Evolutionary conservation across 1,140 invertebrate species (phyloP), one percentile per base, ranked within the genome.

Genomic region (Diorhabda elongata): DNA sequence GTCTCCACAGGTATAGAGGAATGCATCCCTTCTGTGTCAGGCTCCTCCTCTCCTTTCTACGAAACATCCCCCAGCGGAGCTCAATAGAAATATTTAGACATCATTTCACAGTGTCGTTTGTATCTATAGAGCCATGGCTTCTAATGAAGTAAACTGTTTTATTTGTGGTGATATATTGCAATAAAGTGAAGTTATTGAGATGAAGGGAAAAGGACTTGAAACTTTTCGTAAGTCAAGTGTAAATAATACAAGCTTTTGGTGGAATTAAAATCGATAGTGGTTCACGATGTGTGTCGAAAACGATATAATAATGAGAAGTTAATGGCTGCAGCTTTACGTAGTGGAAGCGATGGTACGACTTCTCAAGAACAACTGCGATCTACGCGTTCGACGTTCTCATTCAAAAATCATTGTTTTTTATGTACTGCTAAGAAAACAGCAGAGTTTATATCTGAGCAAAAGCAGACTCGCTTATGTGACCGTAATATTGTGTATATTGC

Each of bases 231-330:
- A 26, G 26, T 26, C 26, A 26, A 1, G 26, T 26, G 0, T 26
- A 26, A 26, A 26, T 1, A 26, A 26, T 26, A 26, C 26, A 26
- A 26, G 1, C 26, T 26, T 26, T 26, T 26, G 26, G 26, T 26
- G 26, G 26, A 26, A 26, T 26, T 26, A 26, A 26, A 26, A 26
- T 26, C 1, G 26, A 44, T 65, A 65, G 52, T 57, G 52, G 44
- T 65, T 65, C 52, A 65, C 11, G 64, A 65, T 44, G 64, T 65
- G 64, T 65, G 64, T 58, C 64, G 45, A 65, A 65, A 65, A 65
- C 52, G 64, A 7, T 65, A 65, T 41, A 65, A 42, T 41, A 65
- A 58, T 65, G 45, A 44, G 4, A 45, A 44, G n/a, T 43, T 3
- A 2, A 7, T 44, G 3, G 9, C 1, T 58, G 56, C 56, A 58